Evolutionary conservation across 2,888 invertebrate genomes (phyloP), one percentile per base, ranked within the genome.

Genomic region (Pollenia angustigena): DNA sequence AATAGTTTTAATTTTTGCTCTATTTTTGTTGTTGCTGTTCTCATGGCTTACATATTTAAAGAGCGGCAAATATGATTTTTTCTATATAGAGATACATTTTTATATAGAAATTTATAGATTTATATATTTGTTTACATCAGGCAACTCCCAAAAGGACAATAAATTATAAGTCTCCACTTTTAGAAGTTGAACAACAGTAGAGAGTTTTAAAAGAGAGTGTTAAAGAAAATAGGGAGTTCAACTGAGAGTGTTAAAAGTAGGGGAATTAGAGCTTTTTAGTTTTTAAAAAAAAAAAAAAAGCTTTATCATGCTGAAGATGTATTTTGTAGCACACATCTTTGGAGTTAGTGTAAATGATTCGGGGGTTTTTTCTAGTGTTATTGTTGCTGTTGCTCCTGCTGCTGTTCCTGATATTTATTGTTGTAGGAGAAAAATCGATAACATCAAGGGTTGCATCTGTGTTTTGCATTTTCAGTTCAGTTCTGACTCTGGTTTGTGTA

Each of bases 391-490:
- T 71, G 66, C 8, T 64, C 52, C 4, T 71, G 42, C 16, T 71
- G 23, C 8, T 52, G n/a, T 42, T 60, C 48, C 48, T 71, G 54
- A n/a, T 79, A 48, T 48, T 56, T 40, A 71, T 64, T 56, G 56
- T 87, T 87, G 87, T 84, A 81, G 87, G 84, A 84, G 87, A 81
- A 75, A 76, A 87, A 87, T 87, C 87, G 84, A 87, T 87, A 87
- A 87, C 87, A 84, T 87, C 87, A 81, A 87, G 87, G 87, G 87
- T 81, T 87, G 87, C 87, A 87, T 84, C 56, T 83, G 23, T 66
- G 50, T 82, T 82, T 87, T 84, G 84, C 74, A 84, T 76, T 81
- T 32, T 32, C 32, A 32, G 32, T 32, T 66, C 44, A 64, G 56
- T 83, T 62, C 50, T 56, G 23, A 54, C 52, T 75, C 32, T 76